Evolutionary conservation across 2,797 vertebrate species (phyloP).

Genomic region (Danionella dracula): DNA sequence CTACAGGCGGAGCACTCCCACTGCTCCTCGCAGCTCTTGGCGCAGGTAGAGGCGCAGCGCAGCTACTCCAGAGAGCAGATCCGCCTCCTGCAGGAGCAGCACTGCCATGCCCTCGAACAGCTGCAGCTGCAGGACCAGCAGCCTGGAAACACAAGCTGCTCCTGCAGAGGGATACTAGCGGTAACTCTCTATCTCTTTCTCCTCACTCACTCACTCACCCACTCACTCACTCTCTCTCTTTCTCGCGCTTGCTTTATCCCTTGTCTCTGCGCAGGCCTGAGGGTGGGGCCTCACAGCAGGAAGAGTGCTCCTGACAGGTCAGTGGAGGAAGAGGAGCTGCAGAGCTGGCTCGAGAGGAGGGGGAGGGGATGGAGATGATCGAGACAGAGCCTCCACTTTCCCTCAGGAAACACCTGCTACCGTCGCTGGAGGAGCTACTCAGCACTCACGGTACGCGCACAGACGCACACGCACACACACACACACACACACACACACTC

Average conservation of each 20-base stretch:
- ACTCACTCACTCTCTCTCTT: too few relatives aligned
- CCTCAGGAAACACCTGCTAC: conserved; percentile 63
- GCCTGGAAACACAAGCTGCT: conserved; percentile 86
- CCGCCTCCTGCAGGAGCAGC: conserved; percentile 86
- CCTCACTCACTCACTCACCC: too few relatives aligned
- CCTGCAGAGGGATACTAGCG: conserved; percentile 80
- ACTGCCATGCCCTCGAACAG: conserved; percentile 83
- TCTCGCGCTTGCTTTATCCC: too few relatives aligned
- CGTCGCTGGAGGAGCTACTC: conserved; percentile 90
- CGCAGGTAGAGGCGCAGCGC: conserved; percentile 79
- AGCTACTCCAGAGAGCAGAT: conserved; percentile 84
- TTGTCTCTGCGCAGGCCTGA: conserved; percentile 57
- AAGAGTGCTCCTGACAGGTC: conserved; percentile 75
- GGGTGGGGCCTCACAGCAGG: conserved; percentile 48
- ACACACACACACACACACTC: too few relatives aligned
- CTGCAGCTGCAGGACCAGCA: conserved; percentile 84
- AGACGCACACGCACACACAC: conserved; percentile 69
- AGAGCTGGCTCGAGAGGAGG: conserved; percentile 84
- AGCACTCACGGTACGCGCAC: conserved; percentile 50
- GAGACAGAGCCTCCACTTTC: conserved; percentile 82
- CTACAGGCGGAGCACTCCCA: conserved; percentile 83
- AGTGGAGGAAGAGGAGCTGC: conserved; percentile 73
- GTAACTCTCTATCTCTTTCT: conserved; percentile 68
- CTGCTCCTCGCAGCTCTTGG: conserved; percentile 70
- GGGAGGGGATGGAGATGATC: conserved; percentile 95